Base-by-base conservation (phyloP, 2,888 invertebrate genomes). In the Lochmaea capreae region DNA sequence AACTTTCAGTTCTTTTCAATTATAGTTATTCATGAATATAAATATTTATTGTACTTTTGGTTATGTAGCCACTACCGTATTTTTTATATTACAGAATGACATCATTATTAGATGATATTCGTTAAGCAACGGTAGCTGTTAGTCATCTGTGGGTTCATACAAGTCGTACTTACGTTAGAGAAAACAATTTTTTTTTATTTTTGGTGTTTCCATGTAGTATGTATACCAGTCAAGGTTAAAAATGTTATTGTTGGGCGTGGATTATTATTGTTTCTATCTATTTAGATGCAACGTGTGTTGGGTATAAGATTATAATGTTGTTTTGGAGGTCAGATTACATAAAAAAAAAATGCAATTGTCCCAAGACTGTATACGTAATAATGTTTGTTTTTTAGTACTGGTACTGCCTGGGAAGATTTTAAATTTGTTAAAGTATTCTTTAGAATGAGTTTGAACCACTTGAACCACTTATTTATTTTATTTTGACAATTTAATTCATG, bases 121-220 rank as follows among this genome's bases (percentile, higher is more conserved):
- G 26, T 49, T 46, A 46, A 49, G 22, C 43, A 6, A 49, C 46
- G 65, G 22, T 65, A 46, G 65, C 18, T 65, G 65, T 65, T 65
- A 65, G 65, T 65, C 65, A 65, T 65, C 65, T 65, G 46, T 65
- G 65, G 65, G 65, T 16, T 65, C 65, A 65, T 43, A 49, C 43
- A 65, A 65, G 46, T 63, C 42, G 46, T 65, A 65, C 65, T 16
- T 46, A 12, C 18, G 3, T 65, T 22, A 49, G 26, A n/a, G 18
- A 65, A 39, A 62, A 26, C 62, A 6, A 26, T 42, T 6, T 62
- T 39, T 33, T 65, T 65, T 12, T 18, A 11, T 46, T 22, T 43
- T 43, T 65, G 14, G 46, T 26, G 46, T 65, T 46, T 65, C 42
- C 65, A 46, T 59, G 33, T 33, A 8, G 33, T 33, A 8, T 33